These are phyloP conservation scores for Papilio demoleus DNA, from an alignment of 2,888 invertebrate species.

Conservation along the genomic window DNA sequence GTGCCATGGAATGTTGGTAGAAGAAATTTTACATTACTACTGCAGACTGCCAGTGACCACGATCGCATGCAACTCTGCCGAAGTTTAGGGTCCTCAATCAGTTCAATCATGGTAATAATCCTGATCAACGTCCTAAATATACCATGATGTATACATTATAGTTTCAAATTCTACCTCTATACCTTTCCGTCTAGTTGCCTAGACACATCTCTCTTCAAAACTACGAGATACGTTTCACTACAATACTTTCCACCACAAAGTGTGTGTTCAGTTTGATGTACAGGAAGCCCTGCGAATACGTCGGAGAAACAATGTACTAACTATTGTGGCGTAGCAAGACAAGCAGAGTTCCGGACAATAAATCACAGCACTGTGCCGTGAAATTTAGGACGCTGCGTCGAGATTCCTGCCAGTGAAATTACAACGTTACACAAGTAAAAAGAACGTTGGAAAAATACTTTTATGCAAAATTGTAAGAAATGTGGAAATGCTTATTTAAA, in stretches of 20 bases:
- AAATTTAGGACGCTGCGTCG: slow-evolving; percentile 23
- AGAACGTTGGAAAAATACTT: not conserved
- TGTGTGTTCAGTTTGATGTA: not conserved
- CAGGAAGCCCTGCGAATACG: not conserved
- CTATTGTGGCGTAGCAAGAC: slow-evolving; percentile 19
- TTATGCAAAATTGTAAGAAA: not conserved
- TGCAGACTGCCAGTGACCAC: too few species aligned
- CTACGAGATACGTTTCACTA: not conserved
- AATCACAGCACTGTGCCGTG: slow-evolving; percentile 36
- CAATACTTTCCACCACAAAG: not conserved
- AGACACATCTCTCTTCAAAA: not conserved
- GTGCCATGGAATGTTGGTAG: not conserved
- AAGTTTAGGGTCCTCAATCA: too few species aligned
- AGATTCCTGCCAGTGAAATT: slow-evolving; percentile 19
- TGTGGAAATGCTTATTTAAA: not conserved
- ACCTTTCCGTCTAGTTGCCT: not conserved
- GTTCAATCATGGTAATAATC: too few species aligned
- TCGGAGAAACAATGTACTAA: slow-evolving; percentile 18
- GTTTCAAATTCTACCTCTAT: not conserved
- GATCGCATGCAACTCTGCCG: too few species aligned
- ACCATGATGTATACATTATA: too few species aligned
- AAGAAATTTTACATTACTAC: not conserved
- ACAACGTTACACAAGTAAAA: slow-evolving; percentile 11
- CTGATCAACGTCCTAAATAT: too few species aligned
- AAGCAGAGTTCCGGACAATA: slow-evolving; percentile 41